A percentile compares a stretch with the other conserved stretches of the same genome.
Evolutionary conservation across 2,888 invertebrate species (phyloP).

Genomic region (Aproaerema taeniolella): DNA sequence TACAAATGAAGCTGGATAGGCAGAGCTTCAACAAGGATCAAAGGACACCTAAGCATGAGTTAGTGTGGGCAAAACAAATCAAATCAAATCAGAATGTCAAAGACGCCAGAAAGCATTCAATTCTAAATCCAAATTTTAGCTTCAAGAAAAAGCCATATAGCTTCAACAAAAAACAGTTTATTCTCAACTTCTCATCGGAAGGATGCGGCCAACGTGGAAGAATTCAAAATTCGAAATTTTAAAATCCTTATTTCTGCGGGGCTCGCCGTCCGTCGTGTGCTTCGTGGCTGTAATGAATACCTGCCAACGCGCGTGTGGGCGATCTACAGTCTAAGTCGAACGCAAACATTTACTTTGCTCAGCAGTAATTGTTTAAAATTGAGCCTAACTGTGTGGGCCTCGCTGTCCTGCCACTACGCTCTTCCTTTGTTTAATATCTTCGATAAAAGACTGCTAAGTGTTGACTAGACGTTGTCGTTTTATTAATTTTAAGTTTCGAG

Average conservation of each 20-base stretch:
- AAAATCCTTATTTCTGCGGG: constrained; percentile 30
- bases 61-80: too few relatives aligned
- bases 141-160: too few relatives aligned
- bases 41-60: too few relatives aligned
- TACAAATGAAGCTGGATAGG: too few relatives aligned
- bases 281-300: constrained; percentile 72
- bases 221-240: constrained; percentile 33
- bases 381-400: constrained; percentile 76
- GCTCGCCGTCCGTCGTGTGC: constrained; percentile 45
- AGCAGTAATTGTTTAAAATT: constrained; percentile 77
- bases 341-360: constrained; percentile 75
- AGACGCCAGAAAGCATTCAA: too few relatives aligned
- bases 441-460: constrained; percentile 51
- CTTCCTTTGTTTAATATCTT: constrained; percentile 50
- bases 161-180: too few relatives aligned
- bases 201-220: constrained; percentile 25
- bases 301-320: constrained; percentile 76
- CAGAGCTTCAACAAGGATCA: too few relatives aligned
- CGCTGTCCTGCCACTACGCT: constrained; percentile 45
- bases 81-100: too few relatives aligned
- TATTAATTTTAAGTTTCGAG: too few relatives aligned
- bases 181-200: too few relatives aligned
- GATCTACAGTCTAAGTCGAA: constrained; percentile 68
- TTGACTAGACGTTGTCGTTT: too few relatives aligned
- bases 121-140: too few relatives aligned